Evolutionary conservation across 1,140 invertebrate genomes (phyloP), one percentile per base, ranked within the genome.

Genomic region (Oreohelix idahoensis): DNA sequence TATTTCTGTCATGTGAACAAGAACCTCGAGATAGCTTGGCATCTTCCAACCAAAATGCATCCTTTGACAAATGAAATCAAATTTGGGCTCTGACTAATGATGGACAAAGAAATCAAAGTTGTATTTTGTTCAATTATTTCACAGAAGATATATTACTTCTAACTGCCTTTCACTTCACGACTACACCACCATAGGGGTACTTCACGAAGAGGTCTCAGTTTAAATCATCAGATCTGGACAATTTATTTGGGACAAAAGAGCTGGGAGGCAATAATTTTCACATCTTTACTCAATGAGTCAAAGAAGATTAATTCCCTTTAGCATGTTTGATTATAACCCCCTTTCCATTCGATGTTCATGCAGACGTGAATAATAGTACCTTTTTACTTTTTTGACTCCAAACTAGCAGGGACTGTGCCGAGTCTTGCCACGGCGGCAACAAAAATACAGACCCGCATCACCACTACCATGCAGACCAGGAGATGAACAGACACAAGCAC

Each of bases 251-350:
- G 36, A 79, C 53, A 79, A 66, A 79, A 69, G 26, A 38, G 10
- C 38, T 17, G 20, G 15, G 36, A 66, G 58, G 53, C 58, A 36
- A 79, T 79, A 79, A 66, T 69, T 79, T 79, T 53, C 77, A 69
- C 35, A 79, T 79, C 77, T 63, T 79, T 36, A 63, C 35, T 35
- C 35, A 79, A 66, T 79, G 53, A 79, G 58, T 63, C 53, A 79
- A 69, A 66, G 58, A 49, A 42, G 45, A 79, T 79, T 79, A 79
- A 79, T 79, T 79, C 51, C 77, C 63, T n/a, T 58, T 17, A 10
- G 58, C 45, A 32, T 53, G 74, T 76, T 20, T 51, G 42, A 76
- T 76, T 76, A 53, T 45, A 36, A 20, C 36, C 36, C 38, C 73
- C 36, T 13, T 20, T 39, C 38, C 45, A 0, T 5, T 66, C 11